A percentile compares a stretch with the other conserved stretches of the same genome.
Conservation (phyloP, 2,797 vertebrate species). For the Manis javanica region DNA sequence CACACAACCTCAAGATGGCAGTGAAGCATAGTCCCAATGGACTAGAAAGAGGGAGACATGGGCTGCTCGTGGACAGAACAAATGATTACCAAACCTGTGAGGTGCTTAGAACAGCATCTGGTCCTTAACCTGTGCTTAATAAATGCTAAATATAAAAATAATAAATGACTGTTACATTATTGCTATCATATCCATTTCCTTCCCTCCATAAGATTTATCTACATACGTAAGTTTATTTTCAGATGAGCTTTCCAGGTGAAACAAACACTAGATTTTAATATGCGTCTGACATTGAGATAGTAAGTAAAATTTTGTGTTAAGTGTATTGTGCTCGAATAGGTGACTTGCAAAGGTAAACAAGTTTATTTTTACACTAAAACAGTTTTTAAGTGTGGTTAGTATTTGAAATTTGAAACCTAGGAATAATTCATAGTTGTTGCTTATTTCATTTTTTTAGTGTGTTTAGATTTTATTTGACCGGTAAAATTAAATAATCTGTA, state of each 20-base stretch:
- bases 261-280: constrained; percentile 19
- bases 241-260: background rate
- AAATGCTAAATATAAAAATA: background rate
- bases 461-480: constrained; percentile 59
- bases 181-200: background rate
- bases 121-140: background rate
- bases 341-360: background rate
- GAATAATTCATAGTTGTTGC: background rate
- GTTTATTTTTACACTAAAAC: background rate
- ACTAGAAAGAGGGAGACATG: background rate
- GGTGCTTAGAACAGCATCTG: background rate
- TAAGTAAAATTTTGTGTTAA: background rate
- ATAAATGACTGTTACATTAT: background rate
- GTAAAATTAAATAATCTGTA: constrained; percentile 71
- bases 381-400: background rate
- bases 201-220: background rate
- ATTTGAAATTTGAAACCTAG: background rate
- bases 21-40: background rate
- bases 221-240: background rate
- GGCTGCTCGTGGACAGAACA: background rate
- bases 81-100: background rate
- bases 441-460: background rate
- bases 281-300: background rate
- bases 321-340: background rate
- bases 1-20: background rate